phyloP scores from a whole-genome alignment of 2,888 invertebrate species.

The Rhagonycha lutea region DNA sequence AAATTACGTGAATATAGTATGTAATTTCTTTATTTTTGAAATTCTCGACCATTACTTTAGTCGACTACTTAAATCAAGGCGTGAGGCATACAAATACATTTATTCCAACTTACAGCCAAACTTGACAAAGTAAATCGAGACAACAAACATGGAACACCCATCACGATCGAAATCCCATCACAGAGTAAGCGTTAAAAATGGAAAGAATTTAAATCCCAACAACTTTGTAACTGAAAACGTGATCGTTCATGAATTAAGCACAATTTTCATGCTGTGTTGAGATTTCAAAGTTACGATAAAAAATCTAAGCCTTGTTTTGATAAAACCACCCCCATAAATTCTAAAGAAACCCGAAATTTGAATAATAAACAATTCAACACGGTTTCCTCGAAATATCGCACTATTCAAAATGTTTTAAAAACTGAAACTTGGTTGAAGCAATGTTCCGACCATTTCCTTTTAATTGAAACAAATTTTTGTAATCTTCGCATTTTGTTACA shows the following conservation, averaged over 20 bases:
- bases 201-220: slow-evolving; percentile 45
- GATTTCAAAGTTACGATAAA: neutral
- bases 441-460: neutral
- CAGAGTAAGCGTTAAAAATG: slow-evolving; percentile 45
- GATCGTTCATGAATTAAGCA: slow-evolving; percentile 37
- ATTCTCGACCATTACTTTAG: neutral
- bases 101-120: slow-evolving; percentile 33
- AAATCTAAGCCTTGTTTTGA: neutral
- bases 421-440: too few species aligned
- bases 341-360: neutral
- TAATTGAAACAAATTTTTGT: neutral
- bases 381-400: neutral
- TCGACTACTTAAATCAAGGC: slow-evolving; percentile 23
- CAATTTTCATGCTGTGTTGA: neutral
- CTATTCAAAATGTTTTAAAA: neutral
- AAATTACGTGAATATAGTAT: neutral
- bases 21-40: neutral
- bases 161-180: slow-evolving; percentile 50
- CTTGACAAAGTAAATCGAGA: slow-evolving; percentile 46
- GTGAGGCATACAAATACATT: slow-evolving; percentile 38
- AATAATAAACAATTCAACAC: neutral
- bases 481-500: neutral
- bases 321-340: neutral
- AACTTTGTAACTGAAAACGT: slow-evolving; percentile 36
- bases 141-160: slow-evolving; percentile 49